Evolutionary conservation across 2,113 vertebrate species (phyloP).

Genomic region (Gavia stellata): DNA sequence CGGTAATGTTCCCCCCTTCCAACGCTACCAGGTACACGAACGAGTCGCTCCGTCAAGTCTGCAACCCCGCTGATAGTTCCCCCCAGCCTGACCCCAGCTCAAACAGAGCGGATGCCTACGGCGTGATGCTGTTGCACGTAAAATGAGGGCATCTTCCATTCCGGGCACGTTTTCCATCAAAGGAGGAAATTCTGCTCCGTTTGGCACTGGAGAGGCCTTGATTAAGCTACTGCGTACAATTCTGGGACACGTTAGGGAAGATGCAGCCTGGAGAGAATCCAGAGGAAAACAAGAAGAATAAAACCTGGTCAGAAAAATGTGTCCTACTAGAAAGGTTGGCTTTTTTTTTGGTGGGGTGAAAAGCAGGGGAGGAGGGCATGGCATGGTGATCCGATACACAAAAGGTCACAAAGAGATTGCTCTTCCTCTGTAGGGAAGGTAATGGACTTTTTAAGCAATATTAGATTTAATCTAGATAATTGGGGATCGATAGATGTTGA

Average conservation of each 20-base stretch:
- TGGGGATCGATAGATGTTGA: background rate
- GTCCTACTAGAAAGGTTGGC: background rate
- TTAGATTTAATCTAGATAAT: background rate
- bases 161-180: background rate
- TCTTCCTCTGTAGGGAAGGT: background rate
- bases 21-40: rapidly evolving
- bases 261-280: background rate
- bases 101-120: rapidly evolving
- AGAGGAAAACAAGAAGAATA: background rate
- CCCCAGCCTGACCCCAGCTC: background rate
- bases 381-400: background rate
- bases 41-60: background rate
- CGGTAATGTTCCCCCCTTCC: rapidly evolving
- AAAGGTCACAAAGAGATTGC: background rate
- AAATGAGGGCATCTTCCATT: background rate
- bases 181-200: background rate
- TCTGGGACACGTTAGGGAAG: background rate
- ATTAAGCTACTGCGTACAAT: background rate
- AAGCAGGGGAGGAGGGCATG: background rate
- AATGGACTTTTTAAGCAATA: background rate
- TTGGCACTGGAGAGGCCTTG: background rate
- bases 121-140: background rate
- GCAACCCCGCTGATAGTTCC: too few species aligned
- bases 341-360: background rate
- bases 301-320: background rate